Evolutionary conservation across 2,113 vertebrate species (phyloP).

Genomic region (Xyliphius kryptos): DNA sequence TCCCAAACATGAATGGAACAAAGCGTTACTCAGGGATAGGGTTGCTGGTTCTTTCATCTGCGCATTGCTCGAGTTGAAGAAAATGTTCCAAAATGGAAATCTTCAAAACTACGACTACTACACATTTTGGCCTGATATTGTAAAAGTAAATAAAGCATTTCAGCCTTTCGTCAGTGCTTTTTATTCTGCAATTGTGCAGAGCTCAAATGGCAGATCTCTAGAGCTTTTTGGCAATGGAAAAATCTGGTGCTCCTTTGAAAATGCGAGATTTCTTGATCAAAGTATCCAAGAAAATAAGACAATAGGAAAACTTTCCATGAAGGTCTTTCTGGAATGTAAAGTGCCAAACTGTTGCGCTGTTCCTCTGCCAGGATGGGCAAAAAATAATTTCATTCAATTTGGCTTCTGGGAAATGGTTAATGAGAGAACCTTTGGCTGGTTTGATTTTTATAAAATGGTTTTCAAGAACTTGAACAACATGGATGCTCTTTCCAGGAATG

Average conservation of each 20-base stretch:
- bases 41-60: conserved; percentile 62
- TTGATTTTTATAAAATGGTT: conserved; percentile 63
- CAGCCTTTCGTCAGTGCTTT: conserved; percentile 66
- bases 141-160: conserved; percentile 63
- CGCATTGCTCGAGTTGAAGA: conserved; percentile 58
- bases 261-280: conserved; percentile 63
- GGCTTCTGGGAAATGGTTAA: conserved; percentile 46
- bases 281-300: conserved; percentile 49
- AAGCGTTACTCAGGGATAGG: conserved; percentile 61
- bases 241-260: conserved; percentile 63
- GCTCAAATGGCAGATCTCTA: conserved; percentile 31
- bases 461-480: conserved; percentile 65
- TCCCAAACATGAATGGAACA: conserved; percentile 69
- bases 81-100: conserved; percentile 58
- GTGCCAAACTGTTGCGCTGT: conserved; percentile 53
- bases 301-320: conserved; percentile 51
- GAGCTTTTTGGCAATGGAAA: conserved; percentile 69
- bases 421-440: conserved; percentile 63
- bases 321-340: conserved; percentile 56
- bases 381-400: conserved; percentile 53
- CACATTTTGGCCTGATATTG: conserved; percentile 68
- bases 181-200: conserved; percentile 59
- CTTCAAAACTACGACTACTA: conserved; percentile 66
- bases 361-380: conserved; percentile 63
- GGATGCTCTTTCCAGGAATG: conserved; percentile 52